Evolutionary conservation across 2,888 invertebrate genomes (phyloP), one percentile per base, ranked within the genome.

Genomic region (Nomada lathburiana): DNA sequence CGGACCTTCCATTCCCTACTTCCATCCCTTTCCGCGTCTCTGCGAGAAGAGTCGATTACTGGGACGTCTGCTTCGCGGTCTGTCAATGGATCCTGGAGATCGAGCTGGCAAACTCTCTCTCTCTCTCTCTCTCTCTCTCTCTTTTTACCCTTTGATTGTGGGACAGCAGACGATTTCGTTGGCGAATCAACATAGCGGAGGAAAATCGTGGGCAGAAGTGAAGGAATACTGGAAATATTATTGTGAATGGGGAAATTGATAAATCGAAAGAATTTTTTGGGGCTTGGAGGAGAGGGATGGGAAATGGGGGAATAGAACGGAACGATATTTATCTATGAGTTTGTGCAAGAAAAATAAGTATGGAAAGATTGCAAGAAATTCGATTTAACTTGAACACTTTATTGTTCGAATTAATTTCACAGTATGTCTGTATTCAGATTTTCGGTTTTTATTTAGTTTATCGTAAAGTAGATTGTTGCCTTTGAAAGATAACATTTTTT

Each of bases 41-140:
- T 53, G 71, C 78, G 62, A 67, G 67, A 70, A 77, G 60, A 77
- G 62, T 82, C 83, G 82, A 82, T 83, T 83, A 77, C 52, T 42
- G 42, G 47, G 47, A 52, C 71, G 63, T 57, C 65, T 62, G 69
- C 55, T 13, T 50, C 10, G 63, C 53, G 52, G 50, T 64, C 71
- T 82, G 70, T 74, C 73, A 53, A 74, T 67, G 57, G 63, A 2
- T 18, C 50, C 63, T 69, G 59, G 72, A 53, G 73, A 73, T 68
- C 60, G 29, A 13, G 50, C 42, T 72, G 44, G 55, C 44, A 16
- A 64, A 72, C 69, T 68, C 72, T 70, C 47, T 59, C 59, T 36
- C 18, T 2, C 59, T 4, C 44, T 44, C 44, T 44, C 44, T 44
- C 44, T 47, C 47, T 13, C 10, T 13, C 13, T 13, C 47, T 16